Conservation (phyloP, 37 sponge, comb jelly and placozoan species). For the Spongilla lacustris region DNA sequence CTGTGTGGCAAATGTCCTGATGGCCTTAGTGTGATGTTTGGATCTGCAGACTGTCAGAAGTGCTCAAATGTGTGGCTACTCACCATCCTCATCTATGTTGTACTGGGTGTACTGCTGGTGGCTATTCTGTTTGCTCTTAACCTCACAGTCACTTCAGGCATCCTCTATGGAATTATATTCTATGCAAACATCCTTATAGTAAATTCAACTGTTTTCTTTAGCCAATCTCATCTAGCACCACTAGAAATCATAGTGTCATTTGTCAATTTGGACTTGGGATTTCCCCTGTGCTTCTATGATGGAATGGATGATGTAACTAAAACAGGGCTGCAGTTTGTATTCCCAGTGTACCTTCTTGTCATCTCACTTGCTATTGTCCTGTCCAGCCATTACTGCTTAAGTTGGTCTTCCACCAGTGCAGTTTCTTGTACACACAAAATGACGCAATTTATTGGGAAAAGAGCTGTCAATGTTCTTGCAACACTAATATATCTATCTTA, state of each 20-base stretch:
- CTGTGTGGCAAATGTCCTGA: slow-evolving; percentile 36
- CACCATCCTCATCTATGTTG: slow-evolving; percentile 2
- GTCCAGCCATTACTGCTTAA: not conserved
- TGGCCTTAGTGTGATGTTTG: slow-evolving; percentile 25
- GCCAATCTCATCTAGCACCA: not conserved
- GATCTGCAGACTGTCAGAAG: slow-evolving; percentile 4
- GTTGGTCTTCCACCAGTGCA: no score
- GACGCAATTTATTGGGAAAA: no score
- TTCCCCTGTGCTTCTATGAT: slow-evolving; percentile 68
- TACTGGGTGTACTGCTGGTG: slow-evolving; percentile 17
- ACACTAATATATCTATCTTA: slow-evolving; percentile 46
- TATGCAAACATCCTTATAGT: slow-evolving; percentile 43
- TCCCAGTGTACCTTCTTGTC: slow-evolving; percentile 61
- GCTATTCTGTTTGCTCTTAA: slow-evolving; percentile 22
- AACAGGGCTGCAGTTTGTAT: slow-evolving; percentile 44
- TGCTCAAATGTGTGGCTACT: slow-evolving; percentile 43
- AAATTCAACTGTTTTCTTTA: slow-evolving; percentile 3
- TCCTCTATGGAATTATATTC: slow-evolving; percentile 38
- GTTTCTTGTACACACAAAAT: no score
- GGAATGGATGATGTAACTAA: slow-evolving; percentile 62
- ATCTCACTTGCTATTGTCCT: slow-evolving; percentile 22
- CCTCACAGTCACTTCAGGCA: slow-evolving; percentile 38
- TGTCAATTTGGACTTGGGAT: slow-evolving; percentile 53
- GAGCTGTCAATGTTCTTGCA: slow-evolving; percentile 37
- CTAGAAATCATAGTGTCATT: slow-evolving; percentile 41